Conservation (phyloP, 2,113 vertebrate species). For the Columba livia region DNA sequence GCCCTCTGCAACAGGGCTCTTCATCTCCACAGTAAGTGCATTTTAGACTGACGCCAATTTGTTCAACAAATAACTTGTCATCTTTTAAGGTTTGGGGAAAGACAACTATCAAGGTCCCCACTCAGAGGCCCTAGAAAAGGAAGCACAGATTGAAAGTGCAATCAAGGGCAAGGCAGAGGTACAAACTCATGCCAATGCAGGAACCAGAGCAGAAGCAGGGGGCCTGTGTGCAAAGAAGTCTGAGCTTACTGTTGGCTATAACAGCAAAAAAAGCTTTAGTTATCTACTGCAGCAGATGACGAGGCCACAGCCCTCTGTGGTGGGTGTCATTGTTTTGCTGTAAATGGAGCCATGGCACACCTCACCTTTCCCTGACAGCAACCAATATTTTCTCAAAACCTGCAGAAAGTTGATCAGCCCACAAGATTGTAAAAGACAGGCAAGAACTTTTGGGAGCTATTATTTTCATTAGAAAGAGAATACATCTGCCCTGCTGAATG, state of each 20-base stretch:
- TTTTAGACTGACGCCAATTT: background rate
- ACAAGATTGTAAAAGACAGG: background rate
- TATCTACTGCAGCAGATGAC: background rate
- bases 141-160: background rate
- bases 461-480: background rate
- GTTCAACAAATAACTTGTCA: background rate
- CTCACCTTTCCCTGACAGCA: background rate
- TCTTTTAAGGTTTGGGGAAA: background rate
- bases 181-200: background rate
- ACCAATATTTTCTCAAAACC: background rate
- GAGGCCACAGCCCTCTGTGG: background rate
- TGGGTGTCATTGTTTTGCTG: background rate
- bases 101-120: background rate
- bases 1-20: background rate
- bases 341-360: background rate
- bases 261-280: background rate
- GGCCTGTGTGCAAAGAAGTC: background rate
- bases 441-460: background rate
- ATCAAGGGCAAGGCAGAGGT: background rate
- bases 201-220: background rate
- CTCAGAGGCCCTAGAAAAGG: background rate
- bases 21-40: background rate
- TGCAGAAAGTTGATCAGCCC: background rate
- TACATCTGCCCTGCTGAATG: background rate
- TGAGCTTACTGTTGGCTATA: background rate